These are phyloP conservation scores for Porites australiensis DNA, from an alignment of 64 coral and sea anemone species.

Conservation along the genomic window DNA sequence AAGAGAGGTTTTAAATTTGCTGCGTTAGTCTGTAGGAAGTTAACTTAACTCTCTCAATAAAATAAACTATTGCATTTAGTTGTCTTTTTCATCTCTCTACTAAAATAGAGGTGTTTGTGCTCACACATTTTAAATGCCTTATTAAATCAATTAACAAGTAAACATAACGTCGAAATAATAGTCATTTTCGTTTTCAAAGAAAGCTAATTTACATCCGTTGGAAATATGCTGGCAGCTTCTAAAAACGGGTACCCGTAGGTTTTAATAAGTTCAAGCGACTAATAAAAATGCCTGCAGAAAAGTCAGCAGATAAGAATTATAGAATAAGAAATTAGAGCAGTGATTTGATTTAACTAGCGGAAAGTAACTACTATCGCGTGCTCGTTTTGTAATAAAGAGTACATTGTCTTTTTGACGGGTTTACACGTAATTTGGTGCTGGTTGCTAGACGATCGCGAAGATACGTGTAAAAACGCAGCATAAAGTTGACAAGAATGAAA, in stretches of 20 bases:
- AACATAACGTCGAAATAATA: background rate
- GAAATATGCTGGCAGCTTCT: no score
- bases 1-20: no score
- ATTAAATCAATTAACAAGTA: slow-evolving; percentile 57
- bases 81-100: background rate
- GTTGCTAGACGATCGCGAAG: slow-evolving; percentile 24
- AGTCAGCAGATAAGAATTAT: background rate
- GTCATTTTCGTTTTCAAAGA: background rate
- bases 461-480: slow-evolving; percentile 11
- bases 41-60: no score
- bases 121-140: slow-evolving; percentile 20
- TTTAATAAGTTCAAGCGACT: background rate
- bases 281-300: background rate
- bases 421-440: background rate
- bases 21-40: no score
- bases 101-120: slow-evolving; percentile 1
- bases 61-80: background rate
- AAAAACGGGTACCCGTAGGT: no score
- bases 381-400: background rate
- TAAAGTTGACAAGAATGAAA: slow-evolving; percentile 12
- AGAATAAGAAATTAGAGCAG: background rate
- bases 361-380: no score
- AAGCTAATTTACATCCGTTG: slow-evolving; percentile 34
- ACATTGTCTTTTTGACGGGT: background rate
- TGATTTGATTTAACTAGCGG: background rate